phyloP scores from a whole-genome alignment of 2,888 invertebrate species.

The Dermolepida albohirtum region DNA sequence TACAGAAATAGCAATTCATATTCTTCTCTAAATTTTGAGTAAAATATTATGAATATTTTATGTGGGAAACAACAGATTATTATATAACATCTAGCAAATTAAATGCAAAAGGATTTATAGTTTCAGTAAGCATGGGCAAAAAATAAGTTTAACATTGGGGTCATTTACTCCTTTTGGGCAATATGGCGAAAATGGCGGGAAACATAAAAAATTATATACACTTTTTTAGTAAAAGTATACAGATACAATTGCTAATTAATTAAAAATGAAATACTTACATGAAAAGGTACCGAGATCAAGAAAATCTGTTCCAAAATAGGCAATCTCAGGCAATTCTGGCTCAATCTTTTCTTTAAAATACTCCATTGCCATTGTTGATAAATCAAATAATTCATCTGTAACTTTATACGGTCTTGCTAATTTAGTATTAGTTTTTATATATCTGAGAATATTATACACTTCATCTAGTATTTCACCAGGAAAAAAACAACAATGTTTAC shows the following conservation, averaged over 20 bases:
- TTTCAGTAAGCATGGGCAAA: background rate
- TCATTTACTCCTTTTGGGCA: slow-evolving; percentile 29
- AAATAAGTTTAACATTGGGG: slow-evolving; percentile 12
- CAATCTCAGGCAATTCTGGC: slow-evolving; percentile 88
- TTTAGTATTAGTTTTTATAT: slow-evolving; percentile 85
- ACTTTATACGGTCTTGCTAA: slow-evolving; percentile 91
- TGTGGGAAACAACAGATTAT: no score
- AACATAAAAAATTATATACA: slow-evolving; percentile 9
- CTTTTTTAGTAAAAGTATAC: background rate
- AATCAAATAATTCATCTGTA: slow-evolving; percentile 92
- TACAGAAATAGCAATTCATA: no score
- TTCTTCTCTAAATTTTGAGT: no score
- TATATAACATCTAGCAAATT: no score
- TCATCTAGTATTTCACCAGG: slow-evolving; percentile 95
- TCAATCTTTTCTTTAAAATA: slow-evolving; percentile 96
- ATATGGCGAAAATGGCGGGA: slow-evolving; percentile 38
- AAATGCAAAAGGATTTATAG: background rate
- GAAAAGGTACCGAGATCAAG: slow-evolving; percentile 80
- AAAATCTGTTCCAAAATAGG: slow-evolving; percentile 88
- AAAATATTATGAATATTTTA: no score
- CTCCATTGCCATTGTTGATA: slow-evolving; percentile 98
- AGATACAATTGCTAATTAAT: background rate
- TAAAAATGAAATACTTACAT: slow-evolving; percentile 67
- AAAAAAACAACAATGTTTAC: slow-evolving; percentile 94
- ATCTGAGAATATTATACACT: slow-evolving; percentile 83